Evolutionary conservation across 2,113 vertebrate genomes (phyloP).

Genomic region (Nothocercus nigrocapillus): DNA sequence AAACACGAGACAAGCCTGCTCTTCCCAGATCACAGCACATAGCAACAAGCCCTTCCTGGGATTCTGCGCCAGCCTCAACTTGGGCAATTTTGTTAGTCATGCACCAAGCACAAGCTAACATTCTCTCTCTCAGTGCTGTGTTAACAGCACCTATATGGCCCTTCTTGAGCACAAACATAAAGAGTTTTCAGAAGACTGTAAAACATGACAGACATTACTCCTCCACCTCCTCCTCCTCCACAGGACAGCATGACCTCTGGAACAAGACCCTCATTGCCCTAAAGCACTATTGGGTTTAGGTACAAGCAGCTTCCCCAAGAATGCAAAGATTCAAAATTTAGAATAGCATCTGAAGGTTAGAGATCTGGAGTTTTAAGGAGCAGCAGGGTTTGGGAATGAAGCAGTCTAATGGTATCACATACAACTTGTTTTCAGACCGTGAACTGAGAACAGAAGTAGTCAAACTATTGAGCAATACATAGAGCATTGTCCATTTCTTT

Average conservation of each 20-base stretch:
- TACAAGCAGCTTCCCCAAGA: neutral
- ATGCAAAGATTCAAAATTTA: neutral
- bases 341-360: neutral
- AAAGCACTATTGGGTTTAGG: neutral
- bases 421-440: neutral
- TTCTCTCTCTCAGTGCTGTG: neutral
- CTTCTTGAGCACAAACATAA: neutral
- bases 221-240: neutral
- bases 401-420: neutral
- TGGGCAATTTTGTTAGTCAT: accelerated
- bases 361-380: constrained; percentile 8
- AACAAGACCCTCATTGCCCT: neutral
- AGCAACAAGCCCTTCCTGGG: neutral
- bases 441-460: constrained; percentile 28
- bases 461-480: constrained; percentile 53
- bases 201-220: neutral
- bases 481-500: constrained; percentile 24
- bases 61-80: neutral
- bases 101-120: neutral
- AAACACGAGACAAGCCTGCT: neutral
- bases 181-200: neutral
- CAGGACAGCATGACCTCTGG: neutral
- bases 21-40: neutral
- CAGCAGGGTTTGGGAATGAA: constrained; percentile 30
- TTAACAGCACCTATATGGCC: neutral